Evolutionary conservation across 2,888 invertebrate genomes (phyloP), one percentile per base, ranked within the genome.

Genomic region (Mechanitis messenoides): DNA sequence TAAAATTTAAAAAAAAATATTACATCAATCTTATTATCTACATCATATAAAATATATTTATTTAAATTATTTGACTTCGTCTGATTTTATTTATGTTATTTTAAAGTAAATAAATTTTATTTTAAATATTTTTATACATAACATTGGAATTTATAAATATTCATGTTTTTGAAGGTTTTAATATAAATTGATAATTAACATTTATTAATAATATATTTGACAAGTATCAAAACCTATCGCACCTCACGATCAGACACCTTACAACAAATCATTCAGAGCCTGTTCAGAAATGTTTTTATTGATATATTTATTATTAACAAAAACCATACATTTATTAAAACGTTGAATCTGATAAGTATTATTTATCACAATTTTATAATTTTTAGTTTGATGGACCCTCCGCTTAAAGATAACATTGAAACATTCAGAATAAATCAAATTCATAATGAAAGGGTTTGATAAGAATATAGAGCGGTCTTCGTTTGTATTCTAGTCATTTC

Each of bases 191-290:
- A 42, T 9, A 7, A 2, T 28, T 4, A 4, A 50, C 9, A 50
- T 47, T 3, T 20, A 46, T 20, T 57, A 46, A 56, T 33, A 20
- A 20, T 20, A 20, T n/a, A 61, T 38, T 9, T 46, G 61, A 61
- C 66, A 80, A 84, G 77, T 81, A 84, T 81, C 84, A 86, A 87
- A 62, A 69, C 61, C 0, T 0, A 3, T 55, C 28, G 53, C 31
- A 11, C 28, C 56, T 56, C 64, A 61, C 67, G 68, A 71, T 71
- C 83, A 81, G 84, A 80, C 81, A 79, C 84, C 87, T 85, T 85
- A 87, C 86, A 83, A 88, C 88, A 90, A 88, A 90, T 90, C 89
- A 88, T 88, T 89, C 89, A 86, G 75, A 75, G 76, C 81, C 81
- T 75, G 78, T 77, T 81, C 83, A 79, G 82, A 83, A 84, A 84